A percentile compares a stretch with the other conserved stretches of the same genome.
Evolutionary conservation across 92 coral and sea anemone genomes (phyloP).

Genomic region (Umimayanthus chanpuru): DNA sequence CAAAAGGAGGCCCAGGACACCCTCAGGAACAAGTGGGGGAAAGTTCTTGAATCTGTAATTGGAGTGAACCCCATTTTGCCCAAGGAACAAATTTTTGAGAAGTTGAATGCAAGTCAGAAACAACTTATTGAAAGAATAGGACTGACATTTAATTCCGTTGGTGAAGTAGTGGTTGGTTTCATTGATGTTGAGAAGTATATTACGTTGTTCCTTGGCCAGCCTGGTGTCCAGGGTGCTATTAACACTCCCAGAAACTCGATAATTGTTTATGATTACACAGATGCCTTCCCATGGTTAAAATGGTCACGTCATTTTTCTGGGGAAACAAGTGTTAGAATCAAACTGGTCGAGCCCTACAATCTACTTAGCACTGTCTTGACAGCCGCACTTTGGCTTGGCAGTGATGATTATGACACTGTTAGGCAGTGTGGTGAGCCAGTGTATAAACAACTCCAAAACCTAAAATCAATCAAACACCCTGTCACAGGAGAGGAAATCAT

Average conservation of each 20-base stretch:
- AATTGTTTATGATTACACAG: slow-evolving; percentile 55
- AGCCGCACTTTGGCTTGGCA: slow-evolving; percentile 61
- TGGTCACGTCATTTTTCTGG: slow-evolving; percentile 71
- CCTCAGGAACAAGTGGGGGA: slow-evolving; percentile 47
- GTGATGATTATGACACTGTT: slow-evolving; percentile 59
- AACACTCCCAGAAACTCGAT: slow-evolving; percentile 42
- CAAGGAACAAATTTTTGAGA: slow-evolving; percentile 41
- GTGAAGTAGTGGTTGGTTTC: slow-evolving; percentile 51
- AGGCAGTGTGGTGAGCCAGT: slow-evolving; percentile 54
- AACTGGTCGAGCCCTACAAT: slow-evolving; percentile 58
- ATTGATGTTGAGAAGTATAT: slow-evolving; percentile 55
- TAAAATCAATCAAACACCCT: slow-evolving; percentile 37
- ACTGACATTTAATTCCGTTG: slow-evolving; percentile 42
- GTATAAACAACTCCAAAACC: slow-evolving; percentile 48
- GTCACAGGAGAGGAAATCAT: slow-evolving; percentile 38
- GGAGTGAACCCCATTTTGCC: slow-evolving; percentile 50
- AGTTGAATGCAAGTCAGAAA: slow-evolving; percentile 45
- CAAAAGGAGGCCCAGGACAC: slow-evolving; percentile 35
- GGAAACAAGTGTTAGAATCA: slow-evolving; percentile 55
- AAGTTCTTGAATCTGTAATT: slow-evolving; percentile 44
- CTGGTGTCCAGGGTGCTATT: slow-evolving; percentile 48
- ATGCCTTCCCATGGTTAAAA: slow-evolving; percentile 60
- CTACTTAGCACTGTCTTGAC: slow-evolving; percentile 49
- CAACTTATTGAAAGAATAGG: slow-evolving; percentile 48
- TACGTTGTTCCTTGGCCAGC: slow-evolving; percentile 45